Evolutionary conservation across 1,140 invertebrate genomes (phyloP).

Genomic region (Helicoverpa zea): DNA sequence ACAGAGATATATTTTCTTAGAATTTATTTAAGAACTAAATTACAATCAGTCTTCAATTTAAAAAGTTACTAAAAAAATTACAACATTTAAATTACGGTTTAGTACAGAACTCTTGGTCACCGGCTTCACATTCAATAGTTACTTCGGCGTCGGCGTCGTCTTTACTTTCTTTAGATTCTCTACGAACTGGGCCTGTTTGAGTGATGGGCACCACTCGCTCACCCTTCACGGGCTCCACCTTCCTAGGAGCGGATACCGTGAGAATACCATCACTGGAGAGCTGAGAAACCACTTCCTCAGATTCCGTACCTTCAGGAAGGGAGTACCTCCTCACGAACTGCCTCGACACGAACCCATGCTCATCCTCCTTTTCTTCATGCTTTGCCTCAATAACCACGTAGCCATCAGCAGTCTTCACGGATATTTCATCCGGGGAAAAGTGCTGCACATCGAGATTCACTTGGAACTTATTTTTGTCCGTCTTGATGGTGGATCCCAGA

Average conservation of each 20-base stretch:
- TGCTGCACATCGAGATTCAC: slow-evolving; percentile 77
- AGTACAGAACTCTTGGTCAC: slow-evolving; percentile 32
- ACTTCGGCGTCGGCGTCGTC: slow-evolving; percentile 43
- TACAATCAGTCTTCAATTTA: not conserved
- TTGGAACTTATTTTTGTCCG: slow-evolving; percentile 84
- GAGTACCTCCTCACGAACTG: slow-evolving; percentile 91
- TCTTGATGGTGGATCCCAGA: slow-evolving; percentile 72
- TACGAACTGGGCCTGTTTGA: slow-evolving; percentile 74
- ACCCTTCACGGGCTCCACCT: slow-evolving; percentile 83
- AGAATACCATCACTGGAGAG: slow-evolving; percentile 92
- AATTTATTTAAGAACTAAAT: too few relatives aligned
- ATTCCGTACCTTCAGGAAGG: slow-evolving; percentile 89
- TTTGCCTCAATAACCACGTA: slow-evolving; percentile 90
- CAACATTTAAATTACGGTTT: slow-evolving; percentile 11
- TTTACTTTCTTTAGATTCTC: slow-evolving; percentile 49
- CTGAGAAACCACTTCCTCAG: slow-evolving; percentile 89
- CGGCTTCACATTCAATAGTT: slow-evolving; percentile 49
- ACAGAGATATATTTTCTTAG: too few relatives aligned
- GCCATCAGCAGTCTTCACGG: slow-evolving; percentile 91
- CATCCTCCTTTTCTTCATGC: slow-evolving; percentile 90
- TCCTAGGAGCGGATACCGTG: slow-evolving; percentile 89
- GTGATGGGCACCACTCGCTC: slow-evolving; percentile 78
- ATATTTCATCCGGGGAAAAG: slow-evolving; percentile 91
- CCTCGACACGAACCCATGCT: slow-evolving; percentile 88
- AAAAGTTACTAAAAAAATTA: not conserved